Evolutionary conservation across 2,888 invertebrate species (phyloP).

Genomic region (Craniophora ligustri): DNA sequence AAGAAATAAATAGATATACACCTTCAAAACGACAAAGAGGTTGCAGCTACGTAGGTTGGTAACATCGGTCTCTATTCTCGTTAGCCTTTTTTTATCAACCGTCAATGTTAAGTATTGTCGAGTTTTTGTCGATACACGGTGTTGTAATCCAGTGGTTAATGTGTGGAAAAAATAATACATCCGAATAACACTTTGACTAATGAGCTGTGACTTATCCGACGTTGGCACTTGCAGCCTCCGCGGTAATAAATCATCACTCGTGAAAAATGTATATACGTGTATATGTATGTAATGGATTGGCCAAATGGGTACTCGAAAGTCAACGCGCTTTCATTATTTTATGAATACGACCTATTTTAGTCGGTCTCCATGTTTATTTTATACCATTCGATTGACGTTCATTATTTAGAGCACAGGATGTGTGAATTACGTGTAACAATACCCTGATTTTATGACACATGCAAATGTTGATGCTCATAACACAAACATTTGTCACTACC

Average conservation of each 20-base stretch:
- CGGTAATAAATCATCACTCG: conserved; percentile 49
- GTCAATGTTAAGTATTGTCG: conserved; percentile 17
- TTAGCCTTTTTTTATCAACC: conserved; percentile 20
- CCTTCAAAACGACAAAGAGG: no score
- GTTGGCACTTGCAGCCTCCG: conserved; percentile 35
- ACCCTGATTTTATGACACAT: no score
- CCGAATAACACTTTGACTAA: conserved; percentile 55
- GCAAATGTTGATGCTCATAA: no score
- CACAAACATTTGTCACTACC: no score
- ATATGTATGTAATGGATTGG: conserved; percentile 42
- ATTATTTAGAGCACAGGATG: conserved; percentile 19
- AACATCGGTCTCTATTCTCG: background rate
- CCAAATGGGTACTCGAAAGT: conserved; percentile 35
- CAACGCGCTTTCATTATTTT: conserved; percentile 39
- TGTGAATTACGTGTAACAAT: background rate
- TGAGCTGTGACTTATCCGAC: conserved; percentile 51
- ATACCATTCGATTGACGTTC: conserved; percentile 12
- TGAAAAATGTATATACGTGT: conserved; percentile 43
- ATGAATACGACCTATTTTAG: conserved; percentile 29
- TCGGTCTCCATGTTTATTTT: conserved; percentile 32
- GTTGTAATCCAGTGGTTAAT: conserved; percentile 20
- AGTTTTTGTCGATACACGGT: conserved; percentile 23
- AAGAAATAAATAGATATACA: no score
- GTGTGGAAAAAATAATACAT: conserved; percentile 36
- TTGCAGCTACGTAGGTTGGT: background rate